Base-by-base conservation (phyloP, 2,888 invertebrate species). In the Laothoe populi region DNA sequence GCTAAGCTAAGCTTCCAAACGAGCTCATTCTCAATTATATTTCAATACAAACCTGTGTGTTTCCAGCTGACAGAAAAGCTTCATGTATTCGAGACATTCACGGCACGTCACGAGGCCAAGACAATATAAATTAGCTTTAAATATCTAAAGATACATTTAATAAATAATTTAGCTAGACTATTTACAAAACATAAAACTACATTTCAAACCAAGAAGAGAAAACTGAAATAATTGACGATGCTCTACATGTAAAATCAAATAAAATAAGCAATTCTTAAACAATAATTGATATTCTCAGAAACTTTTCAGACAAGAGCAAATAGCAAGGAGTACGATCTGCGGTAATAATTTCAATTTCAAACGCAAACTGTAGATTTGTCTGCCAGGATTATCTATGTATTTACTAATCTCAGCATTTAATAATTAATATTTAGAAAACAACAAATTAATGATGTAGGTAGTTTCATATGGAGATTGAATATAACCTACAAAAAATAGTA, bases 271-370 rank as follows among this genome's bases (percentile, higher is more conserved):
- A 38, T 38, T 19, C 19, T 10, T 35, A 53, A 53, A 2, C 10
- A 3, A 19, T 19, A n/a, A 26, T 53, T 31, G 4, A 19, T 35
- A 35, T 11, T 31, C 11, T 4, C 26, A 11, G n/a, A 48, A 35
- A 53, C 53, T 53, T 53, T 4, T 35, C 35, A 35, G 53, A 35
- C 53, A 19, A 31, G 31, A 31, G 49, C 49, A 49, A n/a, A 16
- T 53, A 53, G n/a, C 31, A 53, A 11, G 16, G 31, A 21, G 35
- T 31, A 16, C 49, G 19, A 19, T 31, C 31, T 8, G 31, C 11
- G 1, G 53, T 35, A 19, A 19, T 35, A 53, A 53, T 53, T 53
- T 35, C 31, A 53, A 53, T 31, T n/a, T n/a, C 11, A 31, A 35
- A 35, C 35, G 35, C 53, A 53, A 53, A 53, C 35, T 19, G 31